Evolutionary conservation across 1,140 invertebrate species (phyloP), one percentile per base, ranked within the genome.

Genomic region (Brachionus rotundiformis): DNA sequence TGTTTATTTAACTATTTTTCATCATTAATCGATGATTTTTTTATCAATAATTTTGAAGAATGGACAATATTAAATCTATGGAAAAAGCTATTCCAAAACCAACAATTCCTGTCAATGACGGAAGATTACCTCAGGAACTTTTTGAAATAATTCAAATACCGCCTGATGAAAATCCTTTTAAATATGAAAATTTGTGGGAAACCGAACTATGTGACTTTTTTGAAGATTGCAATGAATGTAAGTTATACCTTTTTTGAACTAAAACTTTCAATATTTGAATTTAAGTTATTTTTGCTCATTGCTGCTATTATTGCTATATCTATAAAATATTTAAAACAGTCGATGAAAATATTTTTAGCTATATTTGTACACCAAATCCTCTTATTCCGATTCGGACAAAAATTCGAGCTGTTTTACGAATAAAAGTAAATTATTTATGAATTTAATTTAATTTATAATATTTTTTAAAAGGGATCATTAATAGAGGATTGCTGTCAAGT

Each of bases 91-190:
- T 73, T 19, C 68, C 68, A n/a, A 73, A 73, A 13, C 68, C 68
- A 3, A 41, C 68, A 13, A 73, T 73, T 41, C 68, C 68, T 25
- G 16, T 41, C 0, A 73, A 73, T 44, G 68, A 73, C 27, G 76
- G 76, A 39, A 44, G 76, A 33, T 25, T 79, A 11, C 76, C 76
- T 25, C 76, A 79, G 27, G 76, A 79, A 11, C 33, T 79, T 7
- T 79, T 79, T 54, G 76, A 79, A 63, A 79, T 79, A 54, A 79
- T 79, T 54, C 76, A 79, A 63, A 79, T 79, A 36, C 76, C 76
- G 16, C 76, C 76, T 16, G 76, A 79, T 63, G 54, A 36, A 54
- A 54, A 79, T 54, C 47, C 76, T 0, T 79, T 79, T 39, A 63
- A 79, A 19, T 79, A 54, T 54, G 76, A 79, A 63, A 79, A 79